phyloP scores from a whole-genome alignment of 2,113 vertebrate species.

The Boulengeromyrus knoepffleri region DNA sequence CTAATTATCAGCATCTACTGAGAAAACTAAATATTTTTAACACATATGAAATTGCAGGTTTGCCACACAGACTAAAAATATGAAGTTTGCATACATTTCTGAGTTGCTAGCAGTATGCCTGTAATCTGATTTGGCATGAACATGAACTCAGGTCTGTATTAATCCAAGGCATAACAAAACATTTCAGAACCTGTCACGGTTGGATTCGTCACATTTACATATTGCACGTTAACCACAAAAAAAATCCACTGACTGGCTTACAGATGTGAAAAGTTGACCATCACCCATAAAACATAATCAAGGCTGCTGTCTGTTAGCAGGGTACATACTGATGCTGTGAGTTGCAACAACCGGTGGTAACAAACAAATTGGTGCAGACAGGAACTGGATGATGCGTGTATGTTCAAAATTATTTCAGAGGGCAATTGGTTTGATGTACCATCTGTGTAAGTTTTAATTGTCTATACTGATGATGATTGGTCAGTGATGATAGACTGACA shows the following conservation, averaged over 20 bases:
- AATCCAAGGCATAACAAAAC: constrained; percentile 1
- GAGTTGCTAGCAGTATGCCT: neutral
- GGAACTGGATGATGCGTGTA: neutral
- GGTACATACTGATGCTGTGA: neutral
- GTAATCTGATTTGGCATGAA: neutral
- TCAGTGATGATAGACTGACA: neutral
- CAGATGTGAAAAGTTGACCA: neutral
- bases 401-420: neutral
- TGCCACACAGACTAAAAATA: neutral
- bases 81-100: neutral
- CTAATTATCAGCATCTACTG: neutral
- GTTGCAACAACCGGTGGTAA: neutral
- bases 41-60: neutral
- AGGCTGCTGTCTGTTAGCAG: neutral
- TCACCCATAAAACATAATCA: neutral
- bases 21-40: neutral
- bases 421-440: neutral
- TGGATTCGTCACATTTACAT: neutral
- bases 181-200: neutral
- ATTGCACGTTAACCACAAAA: neutral
- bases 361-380: neutral
- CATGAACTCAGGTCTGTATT: neutral
- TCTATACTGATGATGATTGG: neutral
- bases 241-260: neutral
- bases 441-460: neutral